phyloP scores from a whole-genome alignment of 2,797 vertebrate species.

The Heteromormyrus szaboi region DNA sequence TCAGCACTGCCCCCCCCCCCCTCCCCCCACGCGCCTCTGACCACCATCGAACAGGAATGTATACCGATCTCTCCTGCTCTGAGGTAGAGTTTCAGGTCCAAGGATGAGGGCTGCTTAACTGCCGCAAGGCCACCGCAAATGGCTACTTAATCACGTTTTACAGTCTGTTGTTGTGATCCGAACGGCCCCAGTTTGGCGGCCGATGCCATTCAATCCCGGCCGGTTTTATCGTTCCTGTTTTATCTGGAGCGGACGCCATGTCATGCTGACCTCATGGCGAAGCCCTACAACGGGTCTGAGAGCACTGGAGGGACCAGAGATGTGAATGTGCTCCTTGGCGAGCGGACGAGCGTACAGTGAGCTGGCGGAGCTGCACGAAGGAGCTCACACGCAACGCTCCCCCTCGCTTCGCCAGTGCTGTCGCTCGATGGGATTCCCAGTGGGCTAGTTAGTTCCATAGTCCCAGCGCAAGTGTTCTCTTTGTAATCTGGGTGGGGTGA shows the following conservation, averaged over 20 bases:
- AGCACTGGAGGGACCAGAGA: background rate
- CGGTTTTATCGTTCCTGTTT: constrained; percentile 60
- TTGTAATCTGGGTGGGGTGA: constrained; percentile 37
- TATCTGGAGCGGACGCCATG: constrained; percentile 49
- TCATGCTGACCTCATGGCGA: constrained; percentile 10
- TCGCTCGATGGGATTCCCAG: constrained; percentile 72
- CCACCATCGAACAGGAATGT: constrained; percentile 55
- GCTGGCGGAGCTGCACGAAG: constrained; percentile 41
- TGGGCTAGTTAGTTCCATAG: constrained; percentile 64
- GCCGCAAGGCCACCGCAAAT: constrained; percentile 57
- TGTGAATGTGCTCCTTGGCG: background rate
- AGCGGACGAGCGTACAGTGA: background rate
- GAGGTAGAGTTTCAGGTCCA: constrained; percentile 61
- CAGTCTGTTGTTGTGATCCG: constrained; percentile 67
- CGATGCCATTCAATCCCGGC: constrained; percentile 53
- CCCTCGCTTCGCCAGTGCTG: constrained; percentile 63
- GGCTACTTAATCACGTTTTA: constrained; percentile 68
- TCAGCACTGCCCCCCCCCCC: constrained; percentile 31
- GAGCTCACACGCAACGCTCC: constrained; percentile 26
- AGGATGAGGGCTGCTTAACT: constrained; percentile 52
- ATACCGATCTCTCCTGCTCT: constrained; percentile 56
- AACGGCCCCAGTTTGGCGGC: constrained; percentile 58
- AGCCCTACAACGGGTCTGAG: background rate
- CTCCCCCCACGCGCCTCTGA: constrained; percentile 27
- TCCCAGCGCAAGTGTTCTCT: constrained; percentile 62